Conservation (phyloP, 2,797 vertebrate genomes). For the Hafferia zeledoni region DNA sequence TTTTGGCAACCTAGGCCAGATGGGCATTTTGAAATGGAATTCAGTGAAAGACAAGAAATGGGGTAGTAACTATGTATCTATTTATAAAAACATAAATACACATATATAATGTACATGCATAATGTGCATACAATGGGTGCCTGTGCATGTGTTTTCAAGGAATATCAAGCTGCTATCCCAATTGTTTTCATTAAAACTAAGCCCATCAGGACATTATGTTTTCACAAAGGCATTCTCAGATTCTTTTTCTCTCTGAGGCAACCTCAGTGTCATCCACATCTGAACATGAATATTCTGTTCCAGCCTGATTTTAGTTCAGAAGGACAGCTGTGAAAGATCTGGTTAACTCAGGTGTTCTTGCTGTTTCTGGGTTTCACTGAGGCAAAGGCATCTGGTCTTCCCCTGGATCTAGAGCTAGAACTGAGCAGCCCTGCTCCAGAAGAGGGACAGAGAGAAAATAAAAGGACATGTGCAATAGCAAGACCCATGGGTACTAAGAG, state of each 20-base stretch:
- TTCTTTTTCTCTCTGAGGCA: neutral
- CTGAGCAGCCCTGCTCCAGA: neutral
- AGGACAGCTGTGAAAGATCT: neutral
- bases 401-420: neutral
- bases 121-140: neutral
- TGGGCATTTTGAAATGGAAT: neutral
- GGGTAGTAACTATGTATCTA: neutral
- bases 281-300: neutral
- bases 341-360: neutral
- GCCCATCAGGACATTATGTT: neutral
- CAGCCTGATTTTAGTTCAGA: neutral
- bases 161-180: neutral
- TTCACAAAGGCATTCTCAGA: neutral
- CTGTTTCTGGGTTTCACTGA: neutral
- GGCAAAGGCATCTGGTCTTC: neutral
- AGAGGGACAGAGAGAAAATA: neutral
- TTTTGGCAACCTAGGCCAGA: accelerated
- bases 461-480: neutral
- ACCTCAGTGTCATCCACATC: neutral
- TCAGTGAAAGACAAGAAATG: neutral
- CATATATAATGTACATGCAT: too few relatives aligned
- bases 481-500: neutral
- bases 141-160: neutral
- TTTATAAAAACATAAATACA: neutral
- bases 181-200: neutral